Evolutionary conservation across 2,888 invertebrate species (phyloP), one percentile per base, ranked within the genome.

Genomic region (Ectemnius cavifrons): DNA sequence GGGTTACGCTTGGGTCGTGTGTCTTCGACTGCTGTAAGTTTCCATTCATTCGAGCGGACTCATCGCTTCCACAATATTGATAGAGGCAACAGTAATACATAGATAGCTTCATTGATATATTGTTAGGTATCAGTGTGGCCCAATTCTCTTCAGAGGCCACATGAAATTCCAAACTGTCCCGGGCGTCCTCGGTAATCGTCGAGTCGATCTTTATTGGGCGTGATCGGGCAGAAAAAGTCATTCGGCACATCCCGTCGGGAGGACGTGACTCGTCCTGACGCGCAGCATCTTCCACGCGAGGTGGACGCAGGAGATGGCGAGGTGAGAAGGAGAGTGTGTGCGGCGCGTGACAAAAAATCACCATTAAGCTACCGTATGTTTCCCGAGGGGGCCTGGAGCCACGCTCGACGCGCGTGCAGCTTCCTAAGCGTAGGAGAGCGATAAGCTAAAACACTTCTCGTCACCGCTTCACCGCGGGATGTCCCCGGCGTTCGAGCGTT

Each of bases 371-470:
- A 82, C 80, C 87, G 84, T 85, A 87, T 81, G 87, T 86, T 84
- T 86, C 85, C 86, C 86, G 66, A 80, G 87, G 87, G 86, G 83
- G 14, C 37, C 2, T 81, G 75, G 77, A 79, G 81, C 83, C 83
- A 47, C 58, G 37, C 45, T 75, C 71, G 66, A 79, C 67, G 70
- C 71, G 75, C 77, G 73, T 72, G 63, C 49, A 18, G 67, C 71
- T 52, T 82, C 86, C 86, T 87, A 87, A 88, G 86, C 87, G 86
- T 82, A 81, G 80, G 84, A 87, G 88, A 85, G 86, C 86, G 90
- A 90, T 91, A 91, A 90, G 89, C 89, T 87, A 86, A 88, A 89
- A 89, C 89, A 88, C 88, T 88, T 84, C 81, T 77, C 70, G 66
- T 58, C 67, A 75, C 65, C 69, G 74, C 79, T 59, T 69, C 65